phyloP scores from a whole-genome alignment of 2,113 vertebrate genomes.

The Heliornis fulica region DNA sequence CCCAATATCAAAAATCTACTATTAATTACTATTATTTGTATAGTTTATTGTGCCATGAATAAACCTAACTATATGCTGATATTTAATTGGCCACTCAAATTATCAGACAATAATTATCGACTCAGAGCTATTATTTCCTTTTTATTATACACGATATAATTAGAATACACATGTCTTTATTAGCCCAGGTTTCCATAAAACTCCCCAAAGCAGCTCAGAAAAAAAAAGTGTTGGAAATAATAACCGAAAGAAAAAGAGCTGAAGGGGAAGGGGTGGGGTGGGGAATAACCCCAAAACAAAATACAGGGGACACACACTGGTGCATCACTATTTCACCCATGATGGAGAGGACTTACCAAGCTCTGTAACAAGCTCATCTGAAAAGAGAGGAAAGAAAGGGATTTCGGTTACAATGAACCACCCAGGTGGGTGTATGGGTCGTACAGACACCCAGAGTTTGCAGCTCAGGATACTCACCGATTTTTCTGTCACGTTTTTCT shows the following conservation, averaged over 20 bases:
- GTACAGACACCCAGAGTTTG: no score
- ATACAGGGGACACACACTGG: fast-evolving
- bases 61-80: background rate
- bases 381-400: background rate
- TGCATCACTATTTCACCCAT: no score
- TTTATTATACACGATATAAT: no score
- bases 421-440: fast-evolving
- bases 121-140: no score
- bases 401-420: background rate
- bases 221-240: background rate
- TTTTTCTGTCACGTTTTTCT: background rate
- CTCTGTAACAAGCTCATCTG: background rate
- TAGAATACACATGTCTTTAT: no score
- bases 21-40: background rate
- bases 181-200: background rate
- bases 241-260: no score
- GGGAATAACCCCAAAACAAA: no score
- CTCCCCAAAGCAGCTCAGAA: background rate
- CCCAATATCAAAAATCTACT: background rate
- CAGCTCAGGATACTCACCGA: background rate
- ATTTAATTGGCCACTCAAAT: no score
- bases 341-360: background rate
- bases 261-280: no score
- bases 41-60: no score
- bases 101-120: no score